phyloP scores from a whole-genome alignment of 2,888 invertebrate genomes.

The Bhutanitis thaidina region DNA sequence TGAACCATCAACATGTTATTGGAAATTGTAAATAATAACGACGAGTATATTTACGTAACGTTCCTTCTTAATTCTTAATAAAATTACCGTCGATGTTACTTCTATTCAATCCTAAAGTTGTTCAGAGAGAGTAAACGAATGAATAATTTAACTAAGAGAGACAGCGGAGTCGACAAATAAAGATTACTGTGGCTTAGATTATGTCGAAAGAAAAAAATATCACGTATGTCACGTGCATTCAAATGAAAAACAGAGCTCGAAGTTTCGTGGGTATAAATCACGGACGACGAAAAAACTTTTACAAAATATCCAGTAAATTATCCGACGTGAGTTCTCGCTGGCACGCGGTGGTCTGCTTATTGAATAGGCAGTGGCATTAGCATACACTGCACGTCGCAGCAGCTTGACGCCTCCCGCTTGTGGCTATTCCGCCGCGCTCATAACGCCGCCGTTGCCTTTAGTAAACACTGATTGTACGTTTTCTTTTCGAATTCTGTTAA shows the following conservation, averaged over 20 bases:
- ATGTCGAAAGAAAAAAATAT: slow-evolving; percentile 64
- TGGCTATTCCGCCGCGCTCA: slow-evolving; percentile 20
- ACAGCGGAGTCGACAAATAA: slow-evolving; percentile 71
- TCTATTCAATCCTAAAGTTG: slow-evolving; percentile 63
- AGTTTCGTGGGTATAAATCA: slow-evolving; percentile 79
- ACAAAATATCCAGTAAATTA: slow-evolving; percentile 80
- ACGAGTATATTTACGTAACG: background rate
- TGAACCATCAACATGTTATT: slow-evolving; percentile 59
- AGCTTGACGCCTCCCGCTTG: slow-evolving; percentile 38
- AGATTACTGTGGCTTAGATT: slow-evolving; percentile 64
- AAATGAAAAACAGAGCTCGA: slow-evolving; percentile 78
- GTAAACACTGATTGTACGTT: slow-evolving; percentile 17
- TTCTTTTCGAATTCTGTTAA: background rate
- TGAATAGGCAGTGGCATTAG: slow-evolving; percentile 76
- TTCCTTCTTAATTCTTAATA: background rate
- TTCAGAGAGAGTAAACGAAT: slow-evolving; percentile 59
- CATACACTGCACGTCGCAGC: slow-evolving; percentile 73
- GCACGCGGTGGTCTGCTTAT: slow-evolving; percentile 78
- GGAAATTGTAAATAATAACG: background rate
- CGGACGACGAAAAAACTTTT: slow-evolving; percentile 78
- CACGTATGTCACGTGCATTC: slow-evolving; percentile 79
- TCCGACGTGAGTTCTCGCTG: slow-evolving; percentile 78
- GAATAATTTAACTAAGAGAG: slow-evolving; percentile 73
- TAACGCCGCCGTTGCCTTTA: slow-evolving; percentile 22
- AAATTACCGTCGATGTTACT: slow-evolving; percentile 58